phyloP scores from a whole-genome alignment of 2,113 vertebrate species.

The Sinocyclocheilus rhinocerous region DNA sequence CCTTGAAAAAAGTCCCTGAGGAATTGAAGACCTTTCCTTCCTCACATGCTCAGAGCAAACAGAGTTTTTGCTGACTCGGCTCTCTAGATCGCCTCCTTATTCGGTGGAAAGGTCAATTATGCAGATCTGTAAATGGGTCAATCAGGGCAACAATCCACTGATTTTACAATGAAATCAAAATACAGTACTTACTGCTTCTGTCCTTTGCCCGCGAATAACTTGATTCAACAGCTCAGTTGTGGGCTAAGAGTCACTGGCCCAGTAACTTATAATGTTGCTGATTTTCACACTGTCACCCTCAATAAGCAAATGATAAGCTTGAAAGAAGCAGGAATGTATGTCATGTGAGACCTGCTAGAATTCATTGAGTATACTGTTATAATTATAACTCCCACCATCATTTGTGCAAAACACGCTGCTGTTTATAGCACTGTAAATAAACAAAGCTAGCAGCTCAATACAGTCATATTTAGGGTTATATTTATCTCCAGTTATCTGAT shows the following conservation, averaged over 20 bases:
- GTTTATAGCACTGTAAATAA: neutral
- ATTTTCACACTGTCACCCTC: conserved; percentile 42
- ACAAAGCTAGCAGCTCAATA: neutral
- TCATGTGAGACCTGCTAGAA: neutral
- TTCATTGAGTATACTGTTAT: neutral
- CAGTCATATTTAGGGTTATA: neutral
- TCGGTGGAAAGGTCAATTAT: conserved; percentile 68
- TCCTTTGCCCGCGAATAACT: conserved; percentile 46
- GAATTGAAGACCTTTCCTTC: neutral
- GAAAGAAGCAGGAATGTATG: conserved; percentile 1
- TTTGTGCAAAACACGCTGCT: neutral
- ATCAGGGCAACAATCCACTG: conserved; percentile 64
- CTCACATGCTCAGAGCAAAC: neutral
- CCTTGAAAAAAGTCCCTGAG: neutral
- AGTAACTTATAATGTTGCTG: conserved; percentile 26
- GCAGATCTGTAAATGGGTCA: conserved; percentile 58
- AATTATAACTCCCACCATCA: neutral
- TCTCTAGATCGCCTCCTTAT: conserved; percentile 50
- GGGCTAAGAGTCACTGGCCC: neutral
- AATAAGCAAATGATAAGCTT: conserved; percentile 7
- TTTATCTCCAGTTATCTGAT: neutral
- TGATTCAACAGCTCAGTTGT: conserved; percentile 4
- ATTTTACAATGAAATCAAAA: conserved; percentile 64
- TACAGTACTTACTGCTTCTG: conserved; percentile 32
- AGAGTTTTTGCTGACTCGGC: conserved; percentile 67